Base-by-base conservation (phyloP, 2,888 invertebrate species). In the Melipona bicolor region DNA sequence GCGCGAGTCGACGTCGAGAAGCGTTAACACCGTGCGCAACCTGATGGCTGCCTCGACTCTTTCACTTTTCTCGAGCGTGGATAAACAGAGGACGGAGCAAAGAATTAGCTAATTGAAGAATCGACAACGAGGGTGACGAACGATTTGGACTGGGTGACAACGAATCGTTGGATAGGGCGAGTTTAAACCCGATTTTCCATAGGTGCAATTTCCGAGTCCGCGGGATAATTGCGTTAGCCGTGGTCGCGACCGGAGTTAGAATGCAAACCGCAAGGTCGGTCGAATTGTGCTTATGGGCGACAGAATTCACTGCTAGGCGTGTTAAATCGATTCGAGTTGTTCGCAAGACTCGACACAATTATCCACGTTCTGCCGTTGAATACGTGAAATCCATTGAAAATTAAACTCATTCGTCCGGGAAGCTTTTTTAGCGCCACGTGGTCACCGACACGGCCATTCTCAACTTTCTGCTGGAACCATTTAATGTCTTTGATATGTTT, bases 221-320 rank as follows among this genome's bases (percentile, higher is more conserved):
- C 68, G 77, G 73, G 59, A 82, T 89, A 89, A 89, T 89, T 85
- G 85, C 86, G 87, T 89, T 89, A 88, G 79, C 64, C 69, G 74
- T 43, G 61, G 77, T 81, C 87, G 88, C 87, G 89, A 76, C 85
- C 80, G 82, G 81, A 88, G 88, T 89, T 89, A 81, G 89, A 89
- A 87, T 86, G 85, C 85, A 85, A 89, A 88, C 89, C 89, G 87
- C 89, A 84, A 89, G 89, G 83, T 88, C 85, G 89, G 79, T 83
- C 88, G 87, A 89, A 89, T 86, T 77, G 84, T 88, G 83, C 86
- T 89, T 87, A 87, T 79, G 87, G 78, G 73, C 80, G 87, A 81
- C 84, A 72, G 79, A 77, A 77, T 75, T 32, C 72, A 69, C 77
- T 73, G 13, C 72, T 9, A 69, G 71, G 52, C 54, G 78, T 73